phyloP scores from a whole-genome alignment of 2,888 invertebrate species.

The Diachrysia chrysitis region DNA sequence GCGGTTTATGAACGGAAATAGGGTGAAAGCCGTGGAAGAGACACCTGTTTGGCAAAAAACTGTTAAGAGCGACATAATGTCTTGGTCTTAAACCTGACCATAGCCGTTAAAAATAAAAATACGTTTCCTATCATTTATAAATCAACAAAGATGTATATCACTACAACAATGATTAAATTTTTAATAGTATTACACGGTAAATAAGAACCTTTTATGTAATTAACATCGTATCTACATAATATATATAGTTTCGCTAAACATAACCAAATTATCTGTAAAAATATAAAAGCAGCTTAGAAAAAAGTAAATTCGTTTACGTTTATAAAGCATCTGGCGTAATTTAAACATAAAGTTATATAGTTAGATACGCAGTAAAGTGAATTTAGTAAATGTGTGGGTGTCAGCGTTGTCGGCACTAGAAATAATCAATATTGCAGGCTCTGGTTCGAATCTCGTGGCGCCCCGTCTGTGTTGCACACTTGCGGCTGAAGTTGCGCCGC shows the following conservation, averaged over 20 bases:
- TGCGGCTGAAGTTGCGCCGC: constrained; percentile 82
- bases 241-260: background rate
- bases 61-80: background rate
- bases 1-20: no score
- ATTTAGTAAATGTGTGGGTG: constrained; percentile 47
- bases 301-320: background rate
- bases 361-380: constrained; percentile 39
- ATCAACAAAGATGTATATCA: background rate
- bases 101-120: background rate
- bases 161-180: background rate
- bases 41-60: background rate
- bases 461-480: constrained; percentile 82
- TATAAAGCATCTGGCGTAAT: background rate
- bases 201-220: background rate
- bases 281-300: background rate
- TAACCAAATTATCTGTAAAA: background rate
- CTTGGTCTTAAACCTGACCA: background rate
- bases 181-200: no score
- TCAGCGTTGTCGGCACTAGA: constrained; percentile 67
- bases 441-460: constrained; percentile 78
- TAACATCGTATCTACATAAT: no score
- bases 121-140: background rate
- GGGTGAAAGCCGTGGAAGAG: background rate
- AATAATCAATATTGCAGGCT: constrained; percentile 85
- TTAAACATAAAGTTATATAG: constrained; percentile 22